Evolutionary conservation across 2,113 vertebrate genomes (phyloP).

Genomic region (Holacanthus passer): DNA sequence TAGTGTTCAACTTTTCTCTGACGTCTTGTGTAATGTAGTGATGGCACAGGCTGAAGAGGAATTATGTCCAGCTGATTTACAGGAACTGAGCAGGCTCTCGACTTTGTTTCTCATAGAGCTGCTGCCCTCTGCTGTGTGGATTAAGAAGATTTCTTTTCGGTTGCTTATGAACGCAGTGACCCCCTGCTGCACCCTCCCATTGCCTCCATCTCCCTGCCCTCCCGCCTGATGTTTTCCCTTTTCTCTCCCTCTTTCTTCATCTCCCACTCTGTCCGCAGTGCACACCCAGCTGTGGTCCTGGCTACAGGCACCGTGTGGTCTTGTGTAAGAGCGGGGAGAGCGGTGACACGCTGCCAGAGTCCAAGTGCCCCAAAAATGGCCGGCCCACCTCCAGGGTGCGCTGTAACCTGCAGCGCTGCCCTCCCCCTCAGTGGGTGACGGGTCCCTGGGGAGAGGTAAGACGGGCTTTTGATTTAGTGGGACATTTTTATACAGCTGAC

Average conservation of each 20-base stretch:
- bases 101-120: constrained; percentile 34
- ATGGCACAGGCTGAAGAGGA: constrained; percentile 32
- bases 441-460: constrained; percentile 96
- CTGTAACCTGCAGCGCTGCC: constrained; percentile 96
- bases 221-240: constrained; percentile 13
- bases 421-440: constrained; percentile 91
- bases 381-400: constrained; percentile 94
- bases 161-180: constrained; percentile 57
- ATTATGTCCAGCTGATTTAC: constrained; percentile 60
- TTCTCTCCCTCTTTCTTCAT: constrained; percentile 8
- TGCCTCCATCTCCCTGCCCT: constrained; percentile 20
- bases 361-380: constrained; percentile 87
- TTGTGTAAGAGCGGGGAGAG: constrained; percentile 95
- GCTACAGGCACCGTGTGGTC: constrained; percentile 93
- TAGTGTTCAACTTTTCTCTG: constrained; percentile 32
- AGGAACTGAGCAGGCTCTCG: constrained; percentile 20
- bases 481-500: not conserved
- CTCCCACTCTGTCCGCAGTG: constrained; percentile 84
- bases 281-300: constrained; percentile 94
- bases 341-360: constrained; percentile 84
- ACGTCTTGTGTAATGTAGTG: constrained; percentile 23
- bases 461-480: not conserved
- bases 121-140: constrained; percentile 67
- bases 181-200: constrained; percentile 39
- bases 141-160: constrained; percentile 9